A percentile compares a stretch with the other conserved stretches of the same genome.
Evolutionary conservation across 2,888 invertebrate species (phyloP).

Genomic region (Cyaniris semiargus): DNA sequence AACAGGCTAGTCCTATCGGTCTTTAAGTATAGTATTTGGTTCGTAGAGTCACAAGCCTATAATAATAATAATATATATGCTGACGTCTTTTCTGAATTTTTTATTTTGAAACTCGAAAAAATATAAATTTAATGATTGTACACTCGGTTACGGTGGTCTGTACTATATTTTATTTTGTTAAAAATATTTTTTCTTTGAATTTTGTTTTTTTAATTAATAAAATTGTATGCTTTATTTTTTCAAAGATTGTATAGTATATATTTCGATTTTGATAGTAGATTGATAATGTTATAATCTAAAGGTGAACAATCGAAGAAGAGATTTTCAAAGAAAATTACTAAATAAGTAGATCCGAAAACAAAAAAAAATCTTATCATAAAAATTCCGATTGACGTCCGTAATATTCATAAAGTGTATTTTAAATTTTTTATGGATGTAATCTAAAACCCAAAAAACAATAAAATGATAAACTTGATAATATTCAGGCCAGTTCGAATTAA

Average conservation of each 20-base stretch:
- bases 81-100: neutral
- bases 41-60: neutral
- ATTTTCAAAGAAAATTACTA: neutral
- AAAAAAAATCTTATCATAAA: neutral
- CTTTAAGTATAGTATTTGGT: neutral
- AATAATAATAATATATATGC: neutral
- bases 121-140: too few relatives aligned
- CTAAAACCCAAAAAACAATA: constrained; percentile 5
- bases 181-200: too few relatives aligned
- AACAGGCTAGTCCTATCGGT: too few relatives aligned
- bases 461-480: constrained; percentile 6
- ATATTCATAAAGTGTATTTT: neutral
- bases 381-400: neutral
- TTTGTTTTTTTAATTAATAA: too few relatives aligned
- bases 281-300: too few relatives aligned
- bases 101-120: too few relatives aligned
- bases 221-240: too few relatives aligned
- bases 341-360: neutral
- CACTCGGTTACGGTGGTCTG: too few relatives aligned
- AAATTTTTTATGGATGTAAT: neutral
- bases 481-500: neutral
- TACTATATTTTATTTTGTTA: too few relatives aligned
- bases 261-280: too few relatives aligned
- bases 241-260: too few relatives aligned
- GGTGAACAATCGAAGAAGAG: neutral